Conservation (phyloP, 2,113 vertebrate species). For the Tapirus terrestris region DNA sequence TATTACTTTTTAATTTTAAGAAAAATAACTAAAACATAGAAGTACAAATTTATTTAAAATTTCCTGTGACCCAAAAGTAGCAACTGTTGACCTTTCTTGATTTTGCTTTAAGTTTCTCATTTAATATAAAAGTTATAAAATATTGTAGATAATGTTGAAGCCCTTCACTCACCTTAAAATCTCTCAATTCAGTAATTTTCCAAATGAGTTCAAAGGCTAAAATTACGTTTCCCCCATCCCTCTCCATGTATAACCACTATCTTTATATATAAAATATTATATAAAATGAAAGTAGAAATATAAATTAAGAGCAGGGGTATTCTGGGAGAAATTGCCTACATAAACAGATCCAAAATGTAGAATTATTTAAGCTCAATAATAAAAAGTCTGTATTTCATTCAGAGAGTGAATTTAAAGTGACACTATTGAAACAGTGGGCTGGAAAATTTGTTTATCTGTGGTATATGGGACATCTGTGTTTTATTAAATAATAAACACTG, state of each 20-base stretch:
- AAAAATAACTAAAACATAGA: not conserved
- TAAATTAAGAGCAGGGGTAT: not conserved
- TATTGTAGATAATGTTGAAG: not conserved
- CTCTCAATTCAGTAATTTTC: not conserved
- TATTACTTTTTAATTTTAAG: not conserved
- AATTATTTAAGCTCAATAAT: not conserved
- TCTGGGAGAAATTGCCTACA: not conserved
- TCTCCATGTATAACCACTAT: not conserved
- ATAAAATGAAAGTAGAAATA: not conserved
- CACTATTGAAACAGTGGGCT: not conserved
- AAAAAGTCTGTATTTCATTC: not conserved
- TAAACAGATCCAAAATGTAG: not conserved
- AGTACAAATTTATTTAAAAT: not conserved
- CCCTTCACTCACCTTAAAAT: not conserved
- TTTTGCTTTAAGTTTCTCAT: not conserved
- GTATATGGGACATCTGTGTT: not conserved
- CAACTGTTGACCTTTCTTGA: not conserved
- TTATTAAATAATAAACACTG: constrained; percentile 50
- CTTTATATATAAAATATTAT: not conserved
- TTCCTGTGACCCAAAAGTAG: not conserved
- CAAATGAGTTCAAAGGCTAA: not conserved
- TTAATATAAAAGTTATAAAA: not conserved
- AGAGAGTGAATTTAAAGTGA: not conserved
- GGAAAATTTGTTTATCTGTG: not conserved
- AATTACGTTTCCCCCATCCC: not conserved